Evolutionary conservation across 2,797 vertebrate species (phyloP).

Genomic region (Enteromius unitaeniatus): DNA sequence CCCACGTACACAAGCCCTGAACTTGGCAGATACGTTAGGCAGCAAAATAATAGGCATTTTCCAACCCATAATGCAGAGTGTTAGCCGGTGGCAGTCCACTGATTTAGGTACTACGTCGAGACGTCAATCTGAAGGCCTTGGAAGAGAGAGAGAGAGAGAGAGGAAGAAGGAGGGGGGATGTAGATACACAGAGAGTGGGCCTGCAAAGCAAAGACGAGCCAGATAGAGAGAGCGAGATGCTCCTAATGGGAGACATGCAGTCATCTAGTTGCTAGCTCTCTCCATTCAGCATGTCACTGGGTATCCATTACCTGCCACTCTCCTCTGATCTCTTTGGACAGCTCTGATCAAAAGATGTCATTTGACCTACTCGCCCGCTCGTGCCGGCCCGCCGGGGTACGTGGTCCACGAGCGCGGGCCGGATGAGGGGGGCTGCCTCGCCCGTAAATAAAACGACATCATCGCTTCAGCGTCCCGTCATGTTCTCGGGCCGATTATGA

Average conservation of each 20-base stretch:
- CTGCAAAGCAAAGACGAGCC: constrained; percentile 75
- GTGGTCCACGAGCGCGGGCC: constrained; percentile 42
- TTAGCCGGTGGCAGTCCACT: constrained; percentile 84
- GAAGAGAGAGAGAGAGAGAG: constrained; percentile 28
- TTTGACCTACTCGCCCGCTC: constrained; percentile 87
- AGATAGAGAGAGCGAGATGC: constrained; percentile 78
- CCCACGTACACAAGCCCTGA: constrained; percentile 60
- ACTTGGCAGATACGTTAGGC: constrained; percentile 49
- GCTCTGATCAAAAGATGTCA: constrained; percentile 99
- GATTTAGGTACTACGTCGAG: constrained; percentile 86
- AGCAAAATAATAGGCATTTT: constrained; percentile 87
- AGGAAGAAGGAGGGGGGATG: constrained; percentile 73
- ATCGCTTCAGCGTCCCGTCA: constrained; percentile 99
- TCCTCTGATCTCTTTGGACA: constrained; percentile 99
- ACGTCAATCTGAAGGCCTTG: constrained; percentile 84
- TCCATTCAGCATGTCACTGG: constrained; percentile 91
- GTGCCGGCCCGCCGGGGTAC: constrained; percentile 30
- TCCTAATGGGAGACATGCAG: constrained; percentile 91
- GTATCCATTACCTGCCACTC: constrained; percentile 99
- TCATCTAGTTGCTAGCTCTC: constrained; percentile 74
- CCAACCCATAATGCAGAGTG: constrained; percentile 88
- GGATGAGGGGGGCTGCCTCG: constrained; percentile 82
- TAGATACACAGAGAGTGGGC: constrained; percentile 59
- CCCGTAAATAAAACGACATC: constrained; percentile 99
- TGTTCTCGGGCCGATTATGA: constrained; percentile 98